Conservation (phyloP, 1,140 invertebrate species). For the Periplaneta americana region DNA sequence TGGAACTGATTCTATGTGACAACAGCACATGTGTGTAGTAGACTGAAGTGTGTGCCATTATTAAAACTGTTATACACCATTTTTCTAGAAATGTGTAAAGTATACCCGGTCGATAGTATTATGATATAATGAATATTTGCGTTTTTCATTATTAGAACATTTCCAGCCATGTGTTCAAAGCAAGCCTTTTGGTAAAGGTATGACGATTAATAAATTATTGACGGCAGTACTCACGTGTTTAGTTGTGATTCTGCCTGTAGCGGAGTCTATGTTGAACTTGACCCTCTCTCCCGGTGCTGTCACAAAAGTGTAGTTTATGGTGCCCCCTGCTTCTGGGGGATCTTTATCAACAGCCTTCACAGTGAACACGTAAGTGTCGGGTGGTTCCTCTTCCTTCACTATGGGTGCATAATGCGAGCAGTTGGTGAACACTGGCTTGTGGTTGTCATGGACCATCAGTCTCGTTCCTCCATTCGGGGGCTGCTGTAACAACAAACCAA, state of each 20-base stretch:
- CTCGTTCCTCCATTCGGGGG: neutral
- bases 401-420: slow-evolving; percentile 61
- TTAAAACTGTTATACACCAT: no score
- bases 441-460: slow-evolving; percentile 43
- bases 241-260: slow-evolving; percentile 68
- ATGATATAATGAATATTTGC: no score
- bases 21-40: no score
- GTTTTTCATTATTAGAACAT: no score
- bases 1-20: no score
- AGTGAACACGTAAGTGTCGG: slow-evolving; percentile 55
- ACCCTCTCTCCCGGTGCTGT: slow-evolving; percentile 63
- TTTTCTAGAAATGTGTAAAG: no score
- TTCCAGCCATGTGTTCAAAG: no score
- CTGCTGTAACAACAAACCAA: neutral
- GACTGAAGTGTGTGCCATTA: no score
- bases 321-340: slow-evolving; percentile 66
- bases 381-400: slow-evolving; percentile 58
- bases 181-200: no score
- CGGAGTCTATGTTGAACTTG: slow-evolving; percentile 71
- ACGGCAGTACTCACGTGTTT: slow-evolving; percentile 29
- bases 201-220: no score
- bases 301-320: slow-evolving; percentile 73
- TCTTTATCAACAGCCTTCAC: slow-evolving; percentile 56
- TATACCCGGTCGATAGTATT: no score
- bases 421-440: slow-evolving; percentile 69